Base-by-base conservation (phyloP, 2,888 invertebrate genomes). In the Stenotaenia linearis region DNA sequence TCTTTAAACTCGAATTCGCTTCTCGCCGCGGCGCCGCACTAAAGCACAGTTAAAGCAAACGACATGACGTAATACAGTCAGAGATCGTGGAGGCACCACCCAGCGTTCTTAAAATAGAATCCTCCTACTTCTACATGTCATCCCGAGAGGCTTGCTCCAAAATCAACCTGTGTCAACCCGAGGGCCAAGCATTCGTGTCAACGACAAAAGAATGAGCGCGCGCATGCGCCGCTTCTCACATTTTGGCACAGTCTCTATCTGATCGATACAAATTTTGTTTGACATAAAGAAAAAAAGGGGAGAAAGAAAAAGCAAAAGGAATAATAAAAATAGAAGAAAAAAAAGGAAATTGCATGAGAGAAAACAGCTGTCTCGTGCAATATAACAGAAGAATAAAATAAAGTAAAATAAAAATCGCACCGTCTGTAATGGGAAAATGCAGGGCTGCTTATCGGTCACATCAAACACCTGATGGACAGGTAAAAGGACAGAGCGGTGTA, bases 211-310 rank as follows among this genome's bases (percentile, higher is more conserved):
- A 50, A 69, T 69, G 25, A 25, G 28, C 69, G n/a, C n/a, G 69
- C 69, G 69, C 69, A 69, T 69, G 69, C 69, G 69, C 69, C 69
- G 25, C 25, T 69, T 28, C 25, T 69, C 69, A 69, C 25, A 69
- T 69, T 69, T 69, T 69, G 69, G 69, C 69, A 45, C 45, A 28
- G 25, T 69, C 69, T 69, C 69, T 10, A n/a, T 15, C 28, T 28
- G 69, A 69, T 69, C 69, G 69, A 69, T 69, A 69, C 69, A 69
- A 69, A 69, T 69, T 69, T 69, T 69, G 69, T 69, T 69, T 28
- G 69, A 69, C 69, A 69, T 69, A 28, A 6, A 69, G 69, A 69
- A 7, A 21, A 2, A 61, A 6, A 61, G 25, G 1, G 15, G 1
- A 9, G 1, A 61, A 61, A 61, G 25, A 61, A 61, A 61, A 61